Conservation (phyloP, 2,797 vertebrate genomes). For the Sebastes glaucus region DNA sequence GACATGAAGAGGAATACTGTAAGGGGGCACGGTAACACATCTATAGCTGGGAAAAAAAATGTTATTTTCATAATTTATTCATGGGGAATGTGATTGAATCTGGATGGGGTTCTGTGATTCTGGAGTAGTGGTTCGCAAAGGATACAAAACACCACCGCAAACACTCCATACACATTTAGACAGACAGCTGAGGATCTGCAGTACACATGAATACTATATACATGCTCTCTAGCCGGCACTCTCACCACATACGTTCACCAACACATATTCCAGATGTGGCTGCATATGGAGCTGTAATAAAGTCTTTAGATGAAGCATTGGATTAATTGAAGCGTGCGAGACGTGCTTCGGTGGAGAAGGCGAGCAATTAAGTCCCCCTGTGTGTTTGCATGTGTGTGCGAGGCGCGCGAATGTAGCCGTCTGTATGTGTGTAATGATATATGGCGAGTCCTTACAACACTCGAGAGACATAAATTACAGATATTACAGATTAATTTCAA, state of each 20-base stretch:
- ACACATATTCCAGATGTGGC: conserved; percentile 66
- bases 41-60: conserved; percentile 47
- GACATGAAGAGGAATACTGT: conserved; percentile 16
- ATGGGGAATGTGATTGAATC: conserved; percentile 70
- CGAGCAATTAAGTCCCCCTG: conserved; percentile 74
- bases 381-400: conserved; percentile 38
- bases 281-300: conserved; percentile 78
- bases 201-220: neutral
- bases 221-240: neutral
- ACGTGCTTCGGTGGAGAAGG: conserved; percentile 60
- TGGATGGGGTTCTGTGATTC: conserved; percentile 47
- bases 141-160: neutral
- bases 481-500: conserved; percentile 71
- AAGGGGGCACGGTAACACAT: conserved; percentile 42
- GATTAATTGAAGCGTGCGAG: conserved; percentile 79
- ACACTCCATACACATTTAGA: conserved; percentile 13
- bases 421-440: conserved; percentile 52
- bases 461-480: conserved; percentile 54
- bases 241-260: conserved; percentile 11
- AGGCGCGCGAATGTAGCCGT: conserved; percentile 22
- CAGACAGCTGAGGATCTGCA: conserved; percentile 20
- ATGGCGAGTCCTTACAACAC: conserved; percentile 32
- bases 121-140: conserved; percentile 33
- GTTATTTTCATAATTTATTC: conserved; percentile 78
- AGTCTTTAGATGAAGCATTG: conserved; percentile 72